Evolutionary conservation across 2,113 vertebrate genomes (phyloP), one percentile per base, ranked within the genome.

Genomic region (Cephalopholis sonnerati): DNA sequence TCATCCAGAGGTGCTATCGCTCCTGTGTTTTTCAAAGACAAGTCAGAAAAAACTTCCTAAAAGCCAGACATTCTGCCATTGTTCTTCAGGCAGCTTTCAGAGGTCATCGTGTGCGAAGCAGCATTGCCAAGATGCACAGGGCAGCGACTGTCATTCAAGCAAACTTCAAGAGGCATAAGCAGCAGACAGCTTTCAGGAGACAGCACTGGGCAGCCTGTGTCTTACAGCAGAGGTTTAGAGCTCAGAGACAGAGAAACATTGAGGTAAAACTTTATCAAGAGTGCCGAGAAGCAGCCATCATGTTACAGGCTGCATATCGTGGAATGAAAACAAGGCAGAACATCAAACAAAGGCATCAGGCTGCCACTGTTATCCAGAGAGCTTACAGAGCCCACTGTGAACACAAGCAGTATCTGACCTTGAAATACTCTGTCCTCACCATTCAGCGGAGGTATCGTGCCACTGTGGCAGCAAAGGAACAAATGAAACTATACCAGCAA

Each of bases 111-210:
- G 86, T 85, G 44, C 77, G 93, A 12, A 89, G 15, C 44, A 70
- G 73, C 1, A 25, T 95, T 7, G 36, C 69, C 44, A 16, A 50
- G 3, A 82, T 90, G 86, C 86, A 84, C 18, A 71, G 0, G 0
- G 96, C 97, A 22, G 96, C 96, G 20, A 77, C 65, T 4, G 5
- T 95, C 39, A 96, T 99, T 87, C 97, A 99, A 67, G 89, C 96
- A 7, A 65, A 84, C 64, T 96, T 96, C 70, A 93, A 91, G 80
- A 95, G 94, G 89, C 46, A 93, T n/a, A 96, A 77, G 24, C 92
- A 96, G 50, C 94, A 81, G 25, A 70, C 41, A 0, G 24, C 69
- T 41, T 98, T 96, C 62, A 91, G 74, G 76, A 93, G 75, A 24
- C 58, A 95, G 13, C 46, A 82, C 69, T 89, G 93, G 89, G 96